Base-by-base conservation (phyloP, 2,797 vertebrate species). In the Hydrolagus colliei region DNA sequence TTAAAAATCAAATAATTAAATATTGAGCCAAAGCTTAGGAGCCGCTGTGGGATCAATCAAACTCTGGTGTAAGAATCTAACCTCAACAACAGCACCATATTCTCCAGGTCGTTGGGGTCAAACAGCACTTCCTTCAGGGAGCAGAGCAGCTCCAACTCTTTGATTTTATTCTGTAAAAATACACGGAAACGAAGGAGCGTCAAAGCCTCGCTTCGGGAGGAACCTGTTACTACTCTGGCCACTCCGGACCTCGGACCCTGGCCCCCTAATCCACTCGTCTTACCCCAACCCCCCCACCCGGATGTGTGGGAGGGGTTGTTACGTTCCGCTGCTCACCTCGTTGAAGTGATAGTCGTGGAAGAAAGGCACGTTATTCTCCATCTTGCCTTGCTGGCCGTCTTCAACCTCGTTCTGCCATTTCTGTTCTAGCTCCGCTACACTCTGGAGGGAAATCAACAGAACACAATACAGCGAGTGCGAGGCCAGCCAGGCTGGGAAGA, bases 321-420 rank as follows among this genome's bases (percentile, higher is more conserved):
- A 65, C 41, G n/a, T 73, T 77, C 14, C 18, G 35, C 13, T 16
- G 4, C 91, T 91, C 88, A 98, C 98, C 97, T 99, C 98, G 59
- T 96, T 98, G 89, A 99, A 99, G 88, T 99, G 98, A 91, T 99
- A 99, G 90, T 99, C 98, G 0, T 98, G 97, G 88, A 99, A 99
- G 91, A 99, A 99, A 1, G 98, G 97, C 78, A 94, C 90, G 32
- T 96, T 98, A 92, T 97, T 97, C 91, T 99, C 98, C 90, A 99
- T 93, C 87, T 97, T 99, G 72, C 96, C 97, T 18, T 98, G 96
- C 87, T 94, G 92, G 82, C 97, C 96, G 67, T 99, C 98, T 65
- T 99, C 97, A 63, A 97, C 96, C 91, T 99, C 98, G 67, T 93
- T 98, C 91, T 99, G 97, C 98, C 98, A 99, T 89, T 98, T 98